Base-by-base conservation (phyloP, 2,113 vertebrate species). In the Microtus pennsylvanicus region DNA sequence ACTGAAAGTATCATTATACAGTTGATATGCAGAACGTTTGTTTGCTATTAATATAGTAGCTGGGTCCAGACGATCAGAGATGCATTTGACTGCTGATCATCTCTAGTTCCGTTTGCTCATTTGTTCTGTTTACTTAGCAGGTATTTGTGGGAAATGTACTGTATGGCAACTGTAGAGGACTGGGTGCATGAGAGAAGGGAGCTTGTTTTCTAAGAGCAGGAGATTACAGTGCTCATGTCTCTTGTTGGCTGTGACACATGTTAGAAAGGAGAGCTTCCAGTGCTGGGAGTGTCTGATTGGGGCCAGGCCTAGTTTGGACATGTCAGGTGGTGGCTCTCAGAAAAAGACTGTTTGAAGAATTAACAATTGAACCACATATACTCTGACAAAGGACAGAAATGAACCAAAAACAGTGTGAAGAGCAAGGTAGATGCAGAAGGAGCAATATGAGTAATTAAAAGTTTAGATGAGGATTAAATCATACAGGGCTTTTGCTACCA, bases 291-390 rank as follows among this genome's bases (percentile, higher is more conserved):
- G 8, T 72, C n/a, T 76, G 28, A n/a, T 67, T 21, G 67, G 21
- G 14, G 13, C 16, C 16, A 33, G 6, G 2, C 55, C 38, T 65
- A 11, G 16, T 72, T 76, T 95, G 67, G 81, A 33, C 63, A 16
- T 72, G 24, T 78, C 80, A 78, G 76, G 13, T 65, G 16, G 50
- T 91, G 9, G 30, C 67, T 50, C 2, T 89, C 88, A 85, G 76
- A 85, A 47, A 82, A 92, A 76, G 17, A n/a, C 75, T 91, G n/a
- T 35, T 75, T 85, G 55, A 58, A 30, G 58, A 96, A 76, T 42
- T 93, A 74, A 70, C 17, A 42, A 38, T 88, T 94, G 89, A 86
- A 19, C 30, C 67, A 52, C 3, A 70, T 33, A 3, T 33, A 4
- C 35, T 91, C 35, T 89, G 74, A 91, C 30, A 75, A 47, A 74